These are phyloP conservation scores for Latheticus oryzae DNA, from an alignment of 2,888 invertebrate species.

Conservation along the genomic window DNA sequence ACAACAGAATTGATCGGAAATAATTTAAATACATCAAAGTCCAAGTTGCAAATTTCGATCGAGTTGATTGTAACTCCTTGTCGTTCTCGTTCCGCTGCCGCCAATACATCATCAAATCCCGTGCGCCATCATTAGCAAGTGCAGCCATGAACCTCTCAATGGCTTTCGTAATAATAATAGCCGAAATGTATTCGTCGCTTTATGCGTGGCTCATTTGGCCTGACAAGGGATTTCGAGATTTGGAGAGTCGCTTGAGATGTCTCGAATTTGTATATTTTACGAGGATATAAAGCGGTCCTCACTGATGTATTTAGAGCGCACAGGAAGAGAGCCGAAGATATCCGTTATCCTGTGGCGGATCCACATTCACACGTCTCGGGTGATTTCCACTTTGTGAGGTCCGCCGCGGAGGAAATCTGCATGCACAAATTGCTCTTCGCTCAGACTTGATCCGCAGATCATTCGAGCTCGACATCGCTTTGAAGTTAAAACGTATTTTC, in stretches of 20 bases:
- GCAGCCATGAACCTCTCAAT: no score
- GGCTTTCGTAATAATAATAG: background rate
- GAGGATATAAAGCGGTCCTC: slow-evolving; percentile 42
- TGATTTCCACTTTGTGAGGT: slow-evolving; percentile 57
- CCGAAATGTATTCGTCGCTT: background rate
- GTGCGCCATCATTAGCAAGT: no score
- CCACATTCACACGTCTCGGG: slow-evolving; percentile 54
- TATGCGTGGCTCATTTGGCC: slow-evolving; percentile 24
- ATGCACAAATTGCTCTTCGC: slow-evolving; percentile 62
- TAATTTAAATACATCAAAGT: no score
- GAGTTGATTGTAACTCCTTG: no score
- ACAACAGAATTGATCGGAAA: no score
- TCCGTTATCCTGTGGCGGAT: slow-evolving; percentile 50
- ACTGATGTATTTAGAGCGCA: slow-evolving; percentile 42
- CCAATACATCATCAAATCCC: no score
- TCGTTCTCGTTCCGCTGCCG: no score
- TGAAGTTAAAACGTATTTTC: slow-evolving; percentile 64
- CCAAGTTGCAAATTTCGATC: no score
- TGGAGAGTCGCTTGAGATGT: slow-evolving; percentile 28
- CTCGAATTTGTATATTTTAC: slow-evolving; percentile 44
- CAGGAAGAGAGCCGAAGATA: slow-evolving; percentile 49
- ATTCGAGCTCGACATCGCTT: slow-evolving; percentile 58
- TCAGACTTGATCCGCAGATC: slow-evolving; percentile 59
- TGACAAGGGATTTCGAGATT: slow-evolving; percentile 41
- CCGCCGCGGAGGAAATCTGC: slow-evolving; percentile 58